Evolutionary conservation across 2,888 invertebrate species (phyloP).

Genomic region (Ypsolopha scabrella): DNA sequence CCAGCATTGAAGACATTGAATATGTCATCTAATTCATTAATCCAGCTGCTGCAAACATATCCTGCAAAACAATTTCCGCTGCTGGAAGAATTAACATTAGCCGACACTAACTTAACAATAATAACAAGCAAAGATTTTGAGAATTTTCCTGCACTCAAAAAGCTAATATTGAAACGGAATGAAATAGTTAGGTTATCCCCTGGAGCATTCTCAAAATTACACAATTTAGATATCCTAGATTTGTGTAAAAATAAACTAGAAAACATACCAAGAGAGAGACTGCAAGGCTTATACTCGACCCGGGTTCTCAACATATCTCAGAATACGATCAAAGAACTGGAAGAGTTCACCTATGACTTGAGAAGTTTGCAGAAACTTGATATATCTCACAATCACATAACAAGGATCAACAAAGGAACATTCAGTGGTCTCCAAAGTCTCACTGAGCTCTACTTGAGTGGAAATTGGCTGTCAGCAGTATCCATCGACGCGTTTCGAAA

Average conservation of each 20-base stretch:
- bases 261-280: slow-evolving; percentile 84
- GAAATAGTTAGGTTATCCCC: slow-evolving; percentile 84
- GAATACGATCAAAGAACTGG: slow-evolving; percentile 84
- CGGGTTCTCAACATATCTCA: slow-evolving; percentile 84
- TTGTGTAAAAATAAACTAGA: slow-evolving; percentile 87
- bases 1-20: slow-evolving; percentile 82
- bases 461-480: slow-evolving; percentile 85
- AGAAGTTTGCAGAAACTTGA: slow-evolving; percentile 83
- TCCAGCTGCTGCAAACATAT: slow-evolving; percentile 79
- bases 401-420: slow-evolving; percentile 79
- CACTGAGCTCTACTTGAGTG: slow-evolving; percentile 81
- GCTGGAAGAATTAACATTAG: slow-evolving; percentile 86
- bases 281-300: slow-evolving; percentile 81
- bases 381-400: slow-evolving; percentile 86
- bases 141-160: slow-evolving; percentile 82
- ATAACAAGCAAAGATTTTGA: slow-evolving; percentile 89
- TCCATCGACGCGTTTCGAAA: slow-evolving; percentile 83
- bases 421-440: slow-evolving; percentile 83
- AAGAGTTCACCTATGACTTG: slow-evolving; percentile 84
- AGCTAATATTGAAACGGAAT: slow-evolving; percentile 79
- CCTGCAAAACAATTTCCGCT: slow-evolving; percentile 78
- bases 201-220: slow-evolving; percentile 83
- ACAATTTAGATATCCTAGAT: slow-evolving; percentile 82
- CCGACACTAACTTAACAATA: slow-evolving; percentile 83
- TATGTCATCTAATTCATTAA: slow-evolving; percentile 84